Percentiles rank a stretch among this genome's conserved stretches.
phyloP scores from a whole-genome alignment of 2,888 invertebrate species.

The Drosophila multiciliata region DNA sequence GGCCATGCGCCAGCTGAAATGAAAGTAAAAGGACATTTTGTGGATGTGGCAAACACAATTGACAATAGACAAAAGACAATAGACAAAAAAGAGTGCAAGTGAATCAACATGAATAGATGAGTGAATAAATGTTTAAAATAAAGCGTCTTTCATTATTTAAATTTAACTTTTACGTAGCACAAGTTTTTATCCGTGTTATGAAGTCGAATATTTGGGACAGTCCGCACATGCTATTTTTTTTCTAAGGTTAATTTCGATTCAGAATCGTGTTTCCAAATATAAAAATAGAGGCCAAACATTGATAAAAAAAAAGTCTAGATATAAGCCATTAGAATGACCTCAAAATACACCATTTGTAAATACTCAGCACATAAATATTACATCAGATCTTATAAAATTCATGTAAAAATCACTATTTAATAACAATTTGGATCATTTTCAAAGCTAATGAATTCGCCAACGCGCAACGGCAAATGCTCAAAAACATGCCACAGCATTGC shows the following conservation, averaged over 20 bases:
- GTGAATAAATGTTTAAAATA: background rate
- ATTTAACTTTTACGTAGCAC: background rate
- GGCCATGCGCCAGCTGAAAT: slow-evolving; percentile 7
- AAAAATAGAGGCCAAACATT: background rate
- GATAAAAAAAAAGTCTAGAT: background rate
- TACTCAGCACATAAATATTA: background rate
- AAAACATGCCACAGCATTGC: background rate
- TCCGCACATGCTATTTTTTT: too few relatives aligned
- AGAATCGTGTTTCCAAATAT: background rate
- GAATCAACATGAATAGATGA: background rate
- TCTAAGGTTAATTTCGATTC: too few relatives aligned
- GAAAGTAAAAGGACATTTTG: slow-evolving; percentile 23
- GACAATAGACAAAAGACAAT: background rate
- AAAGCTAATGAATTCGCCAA: slow-evolving; percentile 15
- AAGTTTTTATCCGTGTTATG: background rate
- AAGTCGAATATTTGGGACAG: background rate
- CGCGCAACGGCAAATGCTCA: slow-evolving; percentile 33
- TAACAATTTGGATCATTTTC: slow-evolving; percentile 11
- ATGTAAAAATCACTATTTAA: background rate
- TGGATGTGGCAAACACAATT: background rate
- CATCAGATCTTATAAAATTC: background rate
- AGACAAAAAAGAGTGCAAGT: background rate
- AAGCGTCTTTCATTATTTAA: background rate
- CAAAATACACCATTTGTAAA: background rate
- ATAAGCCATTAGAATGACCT: background rate